Percentiles rank a stretch among this genome's conserved stretches.
These are phyloP conservation scores for Myzus persicae DNA, from an alignment of 1,140 invertebrate species.

Conservation along the genomic window DNA sequence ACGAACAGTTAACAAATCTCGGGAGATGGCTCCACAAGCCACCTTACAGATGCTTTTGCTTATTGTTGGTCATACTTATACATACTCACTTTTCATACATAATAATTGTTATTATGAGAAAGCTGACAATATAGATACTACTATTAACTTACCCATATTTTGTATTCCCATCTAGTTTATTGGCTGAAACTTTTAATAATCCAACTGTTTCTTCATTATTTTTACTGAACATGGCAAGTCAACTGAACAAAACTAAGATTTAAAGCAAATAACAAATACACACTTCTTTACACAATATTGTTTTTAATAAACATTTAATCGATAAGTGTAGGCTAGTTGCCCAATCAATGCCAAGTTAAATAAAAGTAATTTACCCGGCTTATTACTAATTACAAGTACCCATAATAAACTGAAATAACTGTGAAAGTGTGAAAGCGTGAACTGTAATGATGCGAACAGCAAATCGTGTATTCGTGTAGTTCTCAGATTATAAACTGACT, in stretches of 20 bases:
- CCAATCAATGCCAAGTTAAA: neutral
- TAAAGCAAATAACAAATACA: neutral
- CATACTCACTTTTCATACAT: no score
- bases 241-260: neutral
- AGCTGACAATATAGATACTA: neutral
- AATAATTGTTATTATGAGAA: no score
- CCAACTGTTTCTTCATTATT: constrained; percentile 40
- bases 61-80: no score
- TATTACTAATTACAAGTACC: neutral
- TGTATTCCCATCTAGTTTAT: neutral
- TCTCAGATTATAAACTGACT: neutral
- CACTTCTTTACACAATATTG: neutral
- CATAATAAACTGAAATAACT: neutral
- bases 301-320: neutral
- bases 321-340: neutral
- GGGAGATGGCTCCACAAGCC: no score
- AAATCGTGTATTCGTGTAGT: neutral
- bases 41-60: no score
- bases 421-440: neutral
- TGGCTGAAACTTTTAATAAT: constrained; percentile 18
- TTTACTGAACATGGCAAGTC: neutral
- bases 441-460: neutral
- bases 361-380: neutral
- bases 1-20: no score
- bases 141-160: constrained; percentile 43